phyloP scores from a whole-genome alignment of 2,888 invertebrate genomes.

The Drosophila kambysellisi region DNA sequence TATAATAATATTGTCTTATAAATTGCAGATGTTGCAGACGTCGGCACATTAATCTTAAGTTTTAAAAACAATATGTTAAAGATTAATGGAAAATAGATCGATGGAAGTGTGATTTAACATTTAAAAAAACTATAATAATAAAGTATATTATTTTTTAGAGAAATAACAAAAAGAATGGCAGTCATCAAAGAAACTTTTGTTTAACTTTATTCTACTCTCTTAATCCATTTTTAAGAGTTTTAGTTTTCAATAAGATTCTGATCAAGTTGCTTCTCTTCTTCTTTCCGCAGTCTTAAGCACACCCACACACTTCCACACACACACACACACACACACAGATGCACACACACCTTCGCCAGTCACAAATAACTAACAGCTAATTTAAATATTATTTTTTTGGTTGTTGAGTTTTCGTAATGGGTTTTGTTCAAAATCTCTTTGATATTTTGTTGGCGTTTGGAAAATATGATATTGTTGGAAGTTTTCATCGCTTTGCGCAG shows the following conservation, averaged over 20 bases:
- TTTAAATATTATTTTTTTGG: conserved; percentile 25
- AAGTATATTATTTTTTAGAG: not conserved
- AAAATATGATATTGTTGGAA: conserved; percentile 9
- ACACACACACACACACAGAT: not conserved
- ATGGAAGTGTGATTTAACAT: not conserved
- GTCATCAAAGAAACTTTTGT: not conserved
- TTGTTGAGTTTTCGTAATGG: conserved; percentile 20
- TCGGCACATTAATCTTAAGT: not conserved
- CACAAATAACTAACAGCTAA: conserved; percentile 16
- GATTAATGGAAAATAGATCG: not conserved
- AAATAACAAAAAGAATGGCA: not conserved
- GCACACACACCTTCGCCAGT: not conserved
- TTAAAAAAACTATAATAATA: not conserved
- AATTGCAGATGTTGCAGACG: not conserved
- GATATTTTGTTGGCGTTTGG: conserved; percentile 3
- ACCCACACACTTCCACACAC: not conserved
- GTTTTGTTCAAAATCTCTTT: not conserved
- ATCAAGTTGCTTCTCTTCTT: not conserved
- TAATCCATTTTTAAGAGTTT: not conserved
- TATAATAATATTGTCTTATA: not conserved
- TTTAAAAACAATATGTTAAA: not conserved
- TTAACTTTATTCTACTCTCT: not conserved
- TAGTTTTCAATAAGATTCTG: not conserved
- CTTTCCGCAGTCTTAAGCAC: not conserved
- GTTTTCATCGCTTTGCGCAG: conserved; percentile 6